These are phyloP conservation scores for Apis mellifera DNA, from an alignment of 1,140 invertebrate genomes.

Conservation along the genomic window DNA sequence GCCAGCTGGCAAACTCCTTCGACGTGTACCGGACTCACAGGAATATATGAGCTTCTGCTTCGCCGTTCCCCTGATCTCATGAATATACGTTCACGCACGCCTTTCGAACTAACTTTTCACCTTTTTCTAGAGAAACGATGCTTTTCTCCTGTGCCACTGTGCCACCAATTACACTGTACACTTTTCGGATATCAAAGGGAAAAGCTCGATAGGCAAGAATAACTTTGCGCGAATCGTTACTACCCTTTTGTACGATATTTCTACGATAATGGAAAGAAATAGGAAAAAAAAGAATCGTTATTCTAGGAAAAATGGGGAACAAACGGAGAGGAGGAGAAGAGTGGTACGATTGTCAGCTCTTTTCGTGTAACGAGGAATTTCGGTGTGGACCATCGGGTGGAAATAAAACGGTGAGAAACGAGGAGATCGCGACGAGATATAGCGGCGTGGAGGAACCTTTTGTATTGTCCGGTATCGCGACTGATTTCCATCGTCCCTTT, in stretches of 20 bases:
- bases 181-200: too few species aligned
- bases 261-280: neutral
- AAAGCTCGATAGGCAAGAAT: too few species aligned
- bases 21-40: neutral
- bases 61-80: neutral
- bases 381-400: constrained; percentile 39
- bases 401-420: constrained; percentile 55
- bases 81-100: too few species aligned
- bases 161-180: too few species aligned
- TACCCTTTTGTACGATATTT: neutral
- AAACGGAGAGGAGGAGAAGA: neutral
- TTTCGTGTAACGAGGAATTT: neutral
- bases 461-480: constrained; percentile 75
- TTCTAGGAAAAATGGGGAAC: neutral
- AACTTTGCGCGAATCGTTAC: neutral
- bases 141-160: too few species aligned
- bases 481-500: constrained; percentile 3
- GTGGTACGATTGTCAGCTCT: neutral
- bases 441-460: constrained; percentile 53
- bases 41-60: neutral
- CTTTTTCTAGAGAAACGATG: too few species aligned
- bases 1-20: constrained; percentile 51
- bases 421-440: constrained; percentile 70
- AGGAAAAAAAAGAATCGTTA: neutral
- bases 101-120: too few species aligned